Base-by-base conservation (phyloP, 2,888 invertebrate genomes). In the Cheilosia vernalis region DNA sequence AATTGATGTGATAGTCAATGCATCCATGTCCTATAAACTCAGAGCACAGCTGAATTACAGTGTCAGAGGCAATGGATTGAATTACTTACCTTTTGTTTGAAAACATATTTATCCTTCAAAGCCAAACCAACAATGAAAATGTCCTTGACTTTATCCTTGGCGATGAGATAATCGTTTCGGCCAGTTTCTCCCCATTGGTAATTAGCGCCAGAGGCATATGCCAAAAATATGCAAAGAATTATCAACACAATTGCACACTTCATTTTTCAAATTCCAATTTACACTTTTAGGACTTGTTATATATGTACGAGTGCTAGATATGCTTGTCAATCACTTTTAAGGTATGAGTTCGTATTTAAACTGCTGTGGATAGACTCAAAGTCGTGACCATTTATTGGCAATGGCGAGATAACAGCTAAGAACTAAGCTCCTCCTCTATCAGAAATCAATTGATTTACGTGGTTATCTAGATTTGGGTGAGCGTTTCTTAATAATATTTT, bases 141-240 rank as follows among this genome's bases (percentile, higher is more conserved):
- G 70, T 89, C 88, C 3, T 64, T 82, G 0, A 90, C 89, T 0
- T 86, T 88, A 13, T 90, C 89, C 86, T 90, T 89, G 30, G 89
- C 88, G 58, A 90, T 55, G 9, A 89, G 76, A 42, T 88, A 87
- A 51, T 90, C 90, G 1, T 88, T 88, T 17, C 60, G 15, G 0
- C 88, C 88, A 4, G 88, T 55, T 4, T 87, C 74, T 4, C 90
- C 90, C 91, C 91, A 90, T 1, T 88, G 55, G 58, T 91, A 90
- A 55, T 90, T 67, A 47, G 89, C 90, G 4, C 87, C 88, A 19
- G 63, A 58, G n/a, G 85, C 85, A n/a, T 78, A 66, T 21, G 80
- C 67, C 4, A 88, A 63, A 19, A 88, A 79, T 15, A 69, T 19
- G 13, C 58, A 70, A 40, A 67, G n/a, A 19, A 70, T 21, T 30